phyloP scores from a whole-genome alignment of 2,888 invertebrate genomes.

The Ctena decussata region DNA sequence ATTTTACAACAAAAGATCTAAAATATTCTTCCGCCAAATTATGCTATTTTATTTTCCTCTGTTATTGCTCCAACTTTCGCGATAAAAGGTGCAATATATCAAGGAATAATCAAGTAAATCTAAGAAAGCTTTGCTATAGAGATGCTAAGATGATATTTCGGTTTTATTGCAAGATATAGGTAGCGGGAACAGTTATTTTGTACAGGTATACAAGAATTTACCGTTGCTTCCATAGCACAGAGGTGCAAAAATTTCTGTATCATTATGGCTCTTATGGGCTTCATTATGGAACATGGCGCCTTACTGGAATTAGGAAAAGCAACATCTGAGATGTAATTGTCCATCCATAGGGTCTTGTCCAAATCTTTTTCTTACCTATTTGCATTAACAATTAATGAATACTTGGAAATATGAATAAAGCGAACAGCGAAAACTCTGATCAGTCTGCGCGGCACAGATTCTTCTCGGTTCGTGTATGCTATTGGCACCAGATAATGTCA shows the following conservation, averaged over 20 bases:
- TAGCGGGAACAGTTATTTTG: neutral
- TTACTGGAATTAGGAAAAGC: too few species aligned
- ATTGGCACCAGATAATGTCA: too few species aligned
- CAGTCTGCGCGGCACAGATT: too few species aligned
- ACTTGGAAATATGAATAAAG: too few species aligned
- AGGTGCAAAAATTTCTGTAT: slow-evolving; percentile 1
- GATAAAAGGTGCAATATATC: slow-evolving; percentile 9
- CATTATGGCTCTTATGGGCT: neutral
- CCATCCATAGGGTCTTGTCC: too few species aligned
- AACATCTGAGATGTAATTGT: too few species aligned
- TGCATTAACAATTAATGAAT: too few species aligned
- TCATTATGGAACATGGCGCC: too few species aligned
- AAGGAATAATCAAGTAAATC: neutral
- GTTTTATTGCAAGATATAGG: neutral
- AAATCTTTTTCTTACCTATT: too few species aligned
- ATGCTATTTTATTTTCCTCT: neutral
- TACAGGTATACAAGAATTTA: neutral
- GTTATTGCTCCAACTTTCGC: neutral
- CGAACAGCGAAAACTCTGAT: too few species aligned
- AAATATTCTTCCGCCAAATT: neutral
- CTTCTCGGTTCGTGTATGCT: too few species aligned
- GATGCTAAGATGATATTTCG: neutral
- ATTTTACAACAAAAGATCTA: neutral
- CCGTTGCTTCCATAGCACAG: neutral
- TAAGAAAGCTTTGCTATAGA: neutral